Evolutionary conservation across 2,888 invertebrate genomes (phyloP), one percentile per base, ranked within the genome.

Genomic region (Podotricha telesiphe): DNA sequence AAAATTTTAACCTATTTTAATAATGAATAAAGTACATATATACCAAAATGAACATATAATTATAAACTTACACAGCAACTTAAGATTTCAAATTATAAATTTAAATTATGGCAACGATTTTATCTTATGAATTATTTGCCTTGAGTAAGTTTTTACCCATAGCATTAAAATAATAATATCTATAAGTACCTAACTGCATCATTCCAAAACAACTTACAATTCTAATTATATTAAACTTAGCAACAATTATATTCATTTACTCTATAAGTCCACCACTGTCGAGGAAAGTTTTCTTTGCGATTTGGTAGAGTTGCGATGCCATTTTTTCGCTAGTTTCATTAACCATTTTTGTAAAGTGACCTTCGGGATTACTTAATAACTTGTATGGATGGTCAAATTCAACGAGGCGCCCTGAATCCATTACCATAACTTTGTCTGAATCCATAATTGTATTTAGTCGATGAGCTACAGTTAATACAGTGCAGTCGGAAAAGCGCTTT

Each of bases 391-490:
- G 94, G 82, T 95, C 96, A 78, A 95, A 96, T 86, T 96, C 96
- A 67, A 95, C 95, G 68, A 97, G 94, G 19, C 90, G 86, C 0
- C 98, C 98, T 7, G 95, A 94, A 80, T 97, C 96, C 95, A 98
- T 96, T 1, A 98, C 98, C 82, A 98, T 93, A 19, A 98, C 96
- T 71, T 96, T 94, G 89, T 98, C 97, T 0, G 97, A 97, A 86
- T 98, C 98, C 96, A 98, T 98, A 73, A 98, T 96, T 0, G 98
- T 98, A 84, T 98, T 96, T 37, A 99, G 93, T 51, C 98, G 94
- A 88, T 98, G 98, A 5, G 98, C 98, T 45, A 98, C 97, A 0
- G 98, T 98, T 50, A 98, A 87, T 10, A 98, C 98, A 0, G 98
- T 98, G 85, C 97, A 98, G 20, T 95, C 90, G 15, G 94, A 93